A percentile compares a stretch with the other conserved stretches of the same genome.
phyloP scores from a whole-genome alignment of 1,140 invertebrate genomes.

The Nephotettix cincticeps region DNA sequence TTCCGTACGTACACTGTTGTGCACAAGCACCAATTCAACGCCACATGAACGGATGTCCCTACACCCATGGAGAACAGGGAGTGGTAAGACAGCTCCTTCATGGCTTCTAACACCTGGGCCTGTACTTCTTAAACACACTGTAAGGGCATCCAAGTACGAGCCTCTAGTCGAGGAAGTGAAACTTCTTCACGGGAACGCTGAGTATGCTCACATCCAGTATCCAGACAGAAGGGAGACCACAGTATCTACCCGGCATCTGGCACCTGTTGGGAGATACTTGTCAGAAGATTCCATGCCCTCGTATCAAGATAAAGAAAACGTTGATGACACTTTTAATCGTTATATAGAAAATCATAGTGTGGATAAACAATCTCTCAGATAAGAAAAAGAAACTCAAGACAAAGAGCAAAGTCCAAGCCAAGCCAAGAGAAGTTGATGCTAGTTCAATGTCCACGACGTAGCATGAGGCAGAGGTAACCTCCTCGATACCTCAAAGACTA shows the following conservation, averaged over 20 bases:
- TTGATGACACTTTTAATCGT: neutral
- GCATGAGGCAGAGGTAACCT: too few species aligned
- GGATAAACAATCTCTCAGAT: neutral
- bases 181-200: neutral
- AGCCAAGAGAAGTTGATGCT: too few species aligned
- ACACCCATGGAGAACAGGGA: too few species aligned
- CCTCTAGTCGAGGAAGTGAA: neutral
- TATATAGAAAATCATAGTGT: neutral
- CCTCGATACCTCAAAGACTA: neutral
- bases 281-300: neutral
- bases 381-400: neutral
- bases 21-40: too few species aligned
- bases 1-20: too few species aligned
- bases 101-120: neutral
- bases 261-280: neutral
- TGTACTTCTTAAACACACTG: too few species aligned
- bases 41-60: too few species aligned
- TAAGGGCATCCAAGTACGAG: too few species aligned
- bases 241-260: neutral
- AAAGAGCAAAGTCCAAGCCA: neutral
- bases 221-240: neutral
- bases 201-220: too few species aligned
- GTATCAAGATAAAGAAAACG: neutral
- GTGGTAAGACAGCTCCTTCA: neutral
- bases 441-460: neutral